Evolutionary conservation across 2,888 invertebrate genomes (phyloP).

Genomic region (Himalopsyche japonica): DNA sequence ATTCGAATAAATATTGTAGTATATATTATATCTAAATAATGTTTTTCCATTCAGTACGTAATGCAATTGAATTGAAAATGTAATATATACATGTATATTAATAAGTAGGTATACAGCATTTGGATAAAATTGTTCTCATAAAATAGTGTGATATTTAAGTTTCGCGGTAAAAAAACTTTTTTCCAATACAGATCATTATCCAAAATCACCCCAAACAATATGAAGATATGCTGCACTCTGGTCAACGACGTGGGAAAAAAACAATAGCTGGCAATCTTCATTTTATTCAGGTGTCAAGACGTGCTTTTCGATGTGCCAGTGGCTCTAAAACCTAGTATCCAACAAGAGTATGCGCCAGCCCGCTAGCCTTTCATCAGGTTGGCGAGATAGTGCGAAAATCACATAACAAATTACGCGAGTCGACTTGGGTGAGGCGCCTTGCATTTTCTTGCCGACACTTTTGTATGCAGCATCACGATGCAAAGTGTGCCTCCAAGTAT

Average conservation of each 20-base stretch:
- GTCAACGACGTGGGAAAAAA: neutral
- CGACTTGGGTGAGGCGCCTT: neutral
- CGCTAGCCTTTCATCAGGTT: neutral
- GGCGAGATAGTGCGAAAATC: neutral
- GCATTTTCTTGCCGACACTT: neutral
- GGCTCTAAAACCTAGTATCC: neutral
- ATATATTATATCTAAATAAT: too few relatives aligned
- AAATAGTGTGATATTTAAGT: too few relatives aligned
- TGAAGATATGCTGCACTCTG: neutral
- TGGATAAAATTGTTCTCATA: too few relatives aligned
- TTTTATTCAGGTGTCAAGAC: neutral
- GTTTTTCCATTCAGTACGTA: too few relatives aligned
- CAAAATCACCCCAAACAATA: too few relatives aligned
- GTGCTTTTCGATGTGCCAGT: neutral
- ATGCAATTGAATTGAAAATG: too few relatives aligned
- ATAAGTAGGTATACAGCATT: too few relatives aligned
- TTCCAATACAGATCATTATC: too few relatives aligned
- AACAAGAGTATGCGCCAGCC: neutral
- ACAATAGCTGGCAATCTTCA: too few relatives aligned
- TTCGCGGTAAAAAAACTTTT: too few relatives aligned
- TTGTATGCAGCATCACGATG: neutral
- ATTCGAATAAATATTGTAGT: too few relatives aligned
- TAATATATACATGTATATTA: too few relatives aligned
- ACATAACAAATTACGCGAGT: neutral
- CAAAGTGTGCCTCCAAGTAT: neutral